Percentiles rank a stretch among this genome's conserved stretches.
These are phyloP conservation scores for Idaea aversata DNA, from an alignment of 2,888 invertebrate genomes.

Conservation along the genomic window DNA sequence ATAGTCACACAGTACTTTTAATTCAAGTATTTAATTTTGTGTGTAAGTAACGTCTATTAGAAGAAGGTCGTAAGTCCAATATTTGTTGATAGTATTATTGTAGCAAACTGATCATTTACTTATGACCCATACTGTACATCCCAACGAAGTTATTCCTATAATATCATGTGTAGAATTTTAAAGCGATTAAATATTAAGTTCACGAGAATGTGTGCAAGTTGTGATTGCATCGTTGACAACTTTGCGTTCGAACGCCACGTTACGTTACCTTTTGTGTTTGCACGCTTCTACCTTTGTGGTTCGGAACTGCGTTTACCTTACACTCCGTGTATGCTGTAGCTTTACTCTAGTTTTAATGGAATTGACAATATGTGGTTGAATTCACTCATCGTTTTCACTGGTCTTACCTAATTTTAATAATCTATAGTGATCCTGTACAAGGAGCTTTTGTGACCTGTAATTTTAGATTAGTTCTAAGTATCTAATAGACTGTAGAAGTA, in stretches of 20 bases:
- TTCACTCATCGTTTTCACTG: slow-evolving; percentile 18
- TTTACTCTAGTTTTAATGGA: slow-evolving; percentile 32
- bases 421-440: not conserved
- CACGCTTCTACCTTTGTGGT: slow-evolving; percentile 51
- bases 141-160: slow-evolving; percentile 12
- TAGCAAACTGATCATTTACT: too few relatives aligned
- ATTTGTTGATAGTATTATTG: too few relatives aligned
- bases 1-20: too few relatives aligned
- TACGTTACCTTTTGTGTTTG: slow-evolving; percentile 60
- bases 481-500: too few relatives aligned
- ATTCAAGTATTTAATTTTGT: too few relatives aligned
- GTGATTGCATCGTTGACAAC: slow-evolving; percentile 68
- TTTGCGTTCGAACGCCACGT: slow-evolving; percentile 32
- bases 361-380: slow-evolving; percentile 21
- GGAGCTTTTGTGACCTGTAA: too few relatives aligned
- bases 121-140: not conserved
- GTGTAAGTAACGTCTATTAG: too few relatives aligned
- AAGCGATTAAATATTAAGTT: slow-evolving; percentile 52
- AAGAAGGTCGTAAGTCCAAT: too few relatives aligned
- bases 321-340: slow-evolving; percentile 46
- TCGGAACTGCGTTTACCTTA: slow-evolving; percentile 54
- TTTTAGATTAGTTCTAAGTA: too few relatives aligned
- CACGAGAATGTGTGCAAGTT: slow-evolving; percentile 52
- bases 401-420: not conserved
- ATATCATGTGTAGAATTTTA: slow-evolving; percentile 40